Conservation (phyloP, 2,113 vertebrate species). For the Ardeotis arabs region DNA sequence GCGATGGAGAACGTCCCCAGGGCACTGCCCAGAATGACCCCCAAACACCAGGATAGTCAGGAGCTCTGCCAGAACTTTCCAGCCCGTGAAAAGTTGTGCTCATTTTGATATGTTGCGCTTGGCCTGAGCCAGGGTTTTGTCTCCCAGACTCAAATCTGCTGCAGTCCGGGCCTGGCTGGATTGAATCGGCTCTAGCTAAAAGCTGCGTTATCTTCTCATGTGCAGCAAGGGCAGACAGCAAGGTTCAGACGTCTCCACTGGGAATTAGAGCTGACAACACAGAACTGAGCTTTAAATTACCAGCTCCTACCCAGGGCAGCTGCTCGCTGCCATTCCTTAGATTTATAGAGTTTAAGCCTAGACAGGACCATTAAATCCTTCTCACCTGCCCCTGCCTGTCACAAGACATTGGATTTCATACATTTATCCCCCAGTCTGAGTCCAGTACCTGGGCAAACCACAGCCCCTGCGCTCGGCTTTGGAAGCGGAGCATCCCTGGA, state of each 20-base stretch:
- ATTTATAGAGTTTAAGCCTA: not conserved
- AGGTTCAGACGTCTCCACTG: not conserved
- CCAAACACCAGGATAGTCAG: rapidly evolving
- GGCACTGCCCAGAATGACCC: rapidly evolving
- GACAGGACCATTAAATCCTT: constrained; percentile 5
- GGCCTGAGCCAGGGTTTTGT: not conserved
- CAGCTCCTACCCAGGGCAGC: not conserved
- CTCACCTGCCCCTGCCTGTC: not conserved
- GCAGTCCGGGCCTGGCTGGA: rapidly evolving
- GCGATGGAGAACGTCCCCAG: rapidly evolving
- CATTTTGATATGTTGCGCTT: rapidly evolving
- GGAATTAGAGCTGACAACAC: constrained; percentile 1
- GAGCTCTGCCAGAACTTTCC: not conserved
- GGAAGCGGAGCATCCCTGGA: not conserved
- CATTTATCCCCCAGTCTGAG: not conserved
- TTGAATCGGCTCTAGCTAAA: not conserved
- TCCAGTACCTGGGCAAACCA: not conserved
- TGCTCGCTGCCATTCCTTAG: not conserved
- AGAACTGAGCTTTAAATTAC: constrained; percentile 2
- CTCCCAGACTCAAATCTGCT: not conserved
- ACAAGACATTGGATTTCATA: not conserved
- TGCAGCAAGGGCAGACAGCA: not conserved
- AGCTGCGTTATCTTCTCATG: not conserved
- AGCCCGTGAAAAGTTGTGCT: not conserved
- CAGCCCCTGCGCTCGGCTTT: rapidly evolving